phyloP scores from a whole-genome alignment of 2,888 invertebrate species.

The Cephus runcator region DNA sequence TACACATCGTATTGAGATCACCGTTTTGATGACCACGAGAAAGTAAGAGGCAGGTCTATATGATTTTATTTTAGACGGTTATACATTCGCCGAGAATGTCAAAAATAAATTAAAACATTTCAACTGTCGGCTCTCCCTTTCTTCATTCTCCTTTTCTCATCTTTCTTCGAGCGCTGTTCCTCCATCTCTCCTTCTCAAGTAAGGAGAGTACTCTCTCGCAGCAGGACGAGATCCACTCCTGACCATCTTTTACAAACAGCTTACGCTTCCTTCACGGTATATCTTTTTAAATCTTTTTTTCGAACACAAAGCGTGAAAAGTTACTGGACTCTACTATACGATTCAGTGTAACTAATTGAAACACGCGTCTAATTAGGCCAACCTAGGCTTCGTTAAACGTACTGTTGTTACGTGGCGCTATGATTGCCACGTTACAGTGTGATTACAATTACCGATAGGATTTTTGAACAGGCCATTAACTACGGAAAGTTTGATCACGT shows the following conservation, averaged over 20 bases:
- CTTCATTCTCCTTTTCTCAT: slow-evolving; percentile 6
- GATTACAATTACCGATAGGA: background rate
- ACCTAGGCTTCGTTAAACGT: background rate
- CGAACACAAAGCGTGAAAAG: background rate
- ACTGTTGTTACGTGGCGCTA: background rate
- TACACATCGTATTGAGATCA: slow-evolving; percentile 2
- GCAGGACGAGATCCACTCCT: background rate
- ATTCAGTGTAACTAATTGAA: background rate
- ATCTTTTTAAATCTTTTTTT: background rate
- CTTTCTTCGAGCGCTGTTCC: background rate
- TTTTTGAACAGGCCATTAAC: background rate
- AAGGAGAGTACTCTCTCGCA: background rate
- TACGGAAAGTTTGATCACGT: background rate
- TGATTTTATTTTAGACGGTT: slow-evolving; percentile 40
- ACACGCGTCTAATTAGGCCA: background rate
- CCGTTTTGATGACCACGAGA: slow-evolving; percentile 24
- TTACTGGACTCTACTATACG: background rate
- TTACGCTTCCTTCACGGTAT: slow-evolving; percentile 1
- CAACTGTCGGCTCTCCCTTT: background rate
- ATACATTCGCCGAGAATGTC: slow-evolving; percentile 26
- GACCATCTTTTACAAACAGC: background rate
- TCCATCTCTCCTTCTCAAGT: background rate
- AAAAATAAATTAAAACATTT: slow-evolving; percentile 40
- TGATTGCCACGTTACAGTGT: background rate
- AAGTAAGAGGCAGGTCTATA: slow-evolving; percentile 45